phyloP scores from a whole-genome alignment of 35 echinoderm and acorn worm genomes.

The Hemicentrotus pulcherrimus region DNA sequence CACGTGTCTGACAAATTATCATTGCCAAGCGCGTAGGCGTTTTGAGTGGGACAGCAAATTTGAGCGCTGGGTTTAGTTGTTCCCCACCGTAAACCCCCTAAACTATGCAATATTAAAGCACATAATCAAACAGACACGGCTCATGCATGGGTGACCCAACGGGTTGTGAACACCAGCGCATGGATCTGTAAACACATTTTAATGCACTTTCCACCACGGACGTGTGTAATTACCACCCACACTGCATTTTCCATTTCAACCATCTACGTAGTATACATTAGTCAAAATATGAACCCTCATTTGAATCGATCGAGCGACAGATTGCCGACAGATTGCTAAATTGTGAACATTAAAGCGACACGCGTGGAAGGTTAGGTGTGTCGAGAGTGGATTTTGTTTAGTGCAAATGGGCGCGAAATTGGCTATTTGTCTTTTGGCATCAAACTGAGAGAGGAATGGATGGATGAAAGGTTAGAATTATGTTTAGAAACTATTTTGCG shows the following conservation, averaged over 20 bases:
- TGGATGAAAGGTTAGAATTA: neutral
- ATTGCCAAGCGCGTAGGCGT: neutral
- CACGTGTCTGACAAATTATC: neutral
- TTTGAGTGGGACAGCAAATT: neutral
- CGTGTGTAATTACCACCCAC: constrained; percentile 24
- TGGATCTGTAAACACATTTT: constrained; percentile 27
- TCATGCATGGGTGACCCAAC: constrained; percentile 22
- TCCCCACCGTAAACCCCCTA: neutral
- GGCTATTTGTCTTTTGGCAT: neutral
- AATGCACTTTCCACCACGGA: constrained; percentile 6
- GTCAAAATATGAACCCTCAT: constrained; percentile 11
- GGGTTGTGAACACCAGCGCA: neutral
- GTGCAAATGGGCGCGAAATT: neutral
- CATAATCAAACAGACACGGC: constrained; percentile 33
- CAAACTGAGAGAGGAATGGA: neutral
- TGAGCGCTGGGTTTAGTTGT: neutral
- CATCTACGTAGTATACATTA: neutral
- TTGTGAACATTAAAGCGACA: constrained; percentile 12
- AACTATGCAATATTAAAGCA: constrained; percentile 15
- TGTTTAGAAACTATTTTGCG: no score
- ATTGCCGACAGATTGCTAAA: constrained; percentile 12
- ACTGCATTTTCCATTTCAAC: neutral
- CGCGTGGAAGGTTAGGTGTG: neutral
- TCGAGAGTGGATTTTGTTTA: neutral
- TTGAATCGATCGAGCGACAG: neutral